Evolutionary conservation across 2,113 vertebrate species (phyloP).

Genomic region (Passer montanus): DNA sequence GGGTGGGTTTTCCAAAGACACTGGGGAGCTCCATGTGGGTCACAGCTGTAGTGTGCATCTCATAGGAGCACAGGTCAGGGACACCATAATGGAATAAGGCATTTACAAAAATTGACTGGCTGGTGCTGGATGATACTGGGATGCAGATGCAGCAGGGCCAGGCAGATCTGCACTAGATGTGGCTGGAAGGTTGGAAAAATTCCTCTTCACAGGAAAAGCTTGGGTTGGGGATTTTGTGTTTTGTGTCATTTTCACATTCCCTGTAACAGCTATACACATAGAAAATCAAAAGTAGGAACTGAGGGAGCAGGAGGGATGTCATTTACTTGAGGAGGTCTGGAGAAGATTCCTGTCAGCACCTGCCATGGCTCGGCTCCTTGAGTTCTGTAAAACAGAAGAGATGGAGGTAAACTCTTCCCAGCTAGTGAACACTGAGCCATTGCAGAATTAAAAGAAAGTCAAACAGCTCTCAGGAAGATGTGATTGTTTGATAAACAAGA

Average conservation of each 20-base stretch:
- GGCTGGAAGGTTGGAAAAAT: not conserved
- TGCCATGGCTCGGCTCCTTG: not conserved
- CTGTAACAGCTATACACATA: not conserved
- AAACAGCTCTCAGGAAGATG: constrained; percentile 44
- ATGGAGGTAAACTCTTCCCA: not conserved
- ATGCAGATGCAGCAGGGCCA: not conserved
- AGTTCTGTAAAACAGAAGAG: not conserved
- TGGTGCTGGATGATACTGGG: not conserved
- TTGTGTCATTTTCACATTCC: not conserved
- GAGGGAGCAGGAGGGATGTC: not conserved
- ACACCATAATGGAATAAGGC: not conserved
- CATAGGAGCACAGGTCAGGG: not conserved
- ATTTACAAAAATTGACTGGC: not conserved
- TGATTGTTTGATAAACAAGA: constrained; percentile 61
- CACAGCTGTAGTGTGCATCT: not conserved
- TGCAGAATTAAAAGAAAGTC: constrained; percentile 39
- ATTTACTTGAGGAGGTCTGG: not conserved
- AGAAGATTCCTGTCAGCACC: constrained; percentile 18
- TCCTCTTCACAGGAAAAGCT: not conserved
- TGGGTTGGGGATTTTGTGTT: not conserved
- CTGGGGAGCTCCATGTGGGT: not conserved
- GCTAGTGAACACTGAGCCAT: not conserved
- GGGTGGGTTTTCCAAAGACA: not conserved
- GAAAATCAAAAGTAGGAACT: not conserved
- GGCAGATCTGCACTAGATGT: not conserved